Evolutionary conservation across 2,888 invertebrate genomes (phyloP).

Genomic region (Lepidochrysops patricia): DNA sequence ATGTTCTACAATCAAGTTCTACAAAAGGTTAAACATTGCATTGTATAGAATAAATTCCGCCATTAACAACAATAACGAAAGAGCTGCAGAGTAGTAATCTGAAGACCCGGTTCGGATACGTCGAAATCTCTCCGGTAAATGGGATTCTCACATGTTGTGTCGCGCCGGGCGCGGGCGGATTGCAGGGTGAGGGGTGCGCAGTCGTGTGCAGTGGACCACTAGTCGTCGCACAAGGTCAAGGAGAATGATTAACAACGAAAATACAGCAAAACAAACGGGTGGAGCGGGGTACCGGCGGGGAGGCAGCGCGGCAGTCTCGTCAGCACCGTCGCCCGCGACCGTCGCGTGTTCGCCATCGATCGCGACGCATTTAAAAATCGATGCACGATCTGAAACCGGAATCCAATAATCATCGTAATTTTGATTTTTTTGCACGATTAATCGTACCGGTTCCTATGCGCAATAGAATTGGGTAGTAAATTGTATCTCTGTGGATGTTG

Average conservation of each 20-base stretch:
- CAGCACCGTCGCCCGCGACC: conserved; percentile 63
- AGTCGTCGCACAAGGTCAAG: conserved; percentile 74
- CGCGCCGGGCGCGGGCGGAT: conserved; percentile 53
- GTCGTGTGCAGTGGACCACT: conserved; percentile 74
- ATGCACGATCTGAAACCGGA: conserved; percentile 68
- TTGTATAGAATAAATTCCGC: too few relatives aligned
- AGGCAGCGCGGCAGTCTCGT: conserved; percentile 62
- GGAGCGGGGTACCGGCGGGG: conserved; percentile 56
- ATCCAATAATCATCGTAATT: conserved; percentile 50
- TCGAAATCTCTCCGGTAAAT: conserved; percentile 27
- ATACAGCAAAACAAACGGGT: conserved; percentile 70
- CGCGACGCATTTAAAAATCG: conserved; percentile 67
- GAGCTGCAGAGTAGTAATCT: background rate
- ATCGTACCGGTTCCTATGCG: conserved; percentile 44
- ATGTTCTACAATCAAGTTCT: too few relatives aligned
- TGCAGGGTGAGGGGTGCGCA: conserved; percentile 63
- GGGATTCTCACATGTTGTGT: conserved; percentile 48
- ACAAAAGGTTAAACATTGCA: too few relatives aligned
- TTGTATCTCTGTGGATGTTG: conserved; percentile 23
- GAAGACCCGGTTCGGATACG: background rate
- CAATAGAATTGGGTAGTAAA: conserved; percentile 43
- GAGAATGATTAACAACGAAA: conserved; percentile 76
- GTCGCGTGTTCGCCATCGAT: conserved; percentile 58
- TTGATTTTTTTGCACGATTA: conserved; percentile 42
- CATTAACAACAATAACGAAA: too few relatives aligned